Percentiles rank a stretch among this genome's conserved stretches.
These are phyloP conservation scores for Pedicia rivosa DNA, from an alignment of 2,888 invertebrate genomes.

Conservation along the genomic window DNA sequence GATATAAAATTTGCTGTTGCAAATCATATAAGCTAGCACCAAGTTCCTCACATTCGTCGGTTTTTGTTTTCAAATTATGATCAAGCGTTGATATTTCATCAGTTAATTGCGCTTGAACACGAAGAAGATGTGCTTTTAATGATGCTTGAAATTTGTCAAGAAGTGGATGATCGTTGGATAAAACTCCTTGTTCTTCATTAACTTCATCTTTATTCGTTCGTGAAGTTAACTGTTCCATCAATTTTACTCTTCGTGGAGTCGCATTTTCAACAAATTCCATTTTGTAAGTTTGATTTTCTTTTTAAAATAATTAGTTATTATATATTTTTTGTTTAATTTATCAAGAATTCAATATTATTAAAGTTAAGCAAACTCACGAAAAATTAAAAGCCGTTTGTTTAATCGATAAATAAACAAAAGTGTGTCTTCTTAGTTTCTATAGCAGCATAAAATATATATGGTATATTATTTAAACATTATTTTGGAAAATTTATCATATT, in stretches of 20 bases:
- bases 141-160: slow-evolving; percentile 57
- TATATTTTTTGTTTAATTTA: no score
- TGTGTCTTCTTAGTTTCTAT: no score
- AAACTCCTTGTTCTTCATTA: slow-evolving; percentile 21
- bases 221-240: slow-evolving; percentile 3
- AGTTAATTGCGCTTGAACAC: slow-evolving; percentile 44
- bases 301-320: no score
- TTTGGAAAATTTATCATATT: no score
- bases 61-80: slow-evolving; percentile 22
- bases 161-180: slow-evolving; percentile 56
- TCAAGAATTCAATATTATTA: no score
- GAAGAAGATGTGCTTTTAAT: slow-evolving; percentile 44
- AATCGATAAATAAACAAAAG: no score
- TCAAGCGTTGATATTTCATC: slow-evolving; percentile 53
- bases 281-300: no score
- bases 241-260: slow-evolving; percentile 2
- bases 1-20: slow-evolving; percentile 33
- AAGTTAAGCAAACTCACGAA: no score
- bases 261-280: slow-evolving; percentile 4
- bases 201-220: neutral
- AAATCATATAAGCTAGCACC: slow-evolving; percentile 32
- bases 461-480: no score
- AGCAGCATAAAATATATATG: no score
- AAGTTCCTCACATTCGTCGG: slow-evolving; percentile 26
- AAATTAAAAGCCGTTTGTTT: no score